Conservation (phyloP, 2,113 vertebrate genomes). For the Scomber japonicus region DNA sequence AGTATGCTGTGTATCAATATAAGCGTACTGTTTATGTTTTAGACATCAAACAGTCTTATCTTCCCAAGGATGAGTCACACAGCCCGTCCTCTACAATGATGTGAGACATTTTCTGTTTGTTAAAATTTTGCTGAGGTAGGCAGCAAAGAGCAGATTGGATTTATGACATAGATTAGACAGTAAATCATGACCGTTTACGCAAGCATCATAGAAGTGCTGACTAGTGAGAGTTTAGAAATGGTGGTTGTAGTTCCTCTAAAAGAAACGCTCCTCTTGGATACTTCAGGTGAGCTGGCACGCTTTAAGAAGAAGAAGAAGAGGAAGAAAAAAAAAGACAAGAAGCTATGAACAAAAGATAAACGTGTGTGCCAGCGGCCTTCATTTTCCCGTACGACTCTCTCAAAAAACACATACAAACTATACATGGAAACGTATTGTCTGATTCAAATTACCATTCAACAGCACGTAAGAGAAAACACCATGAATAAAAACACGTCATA, state of each 20-base stretch:
- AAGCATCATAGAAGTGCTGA: background rate
- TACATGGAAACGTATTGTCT: conserved; percentile 67
- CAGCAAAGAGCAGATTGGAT: conserved; percentile 57
- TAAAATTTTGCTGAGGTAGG: conserved; percentile 56
- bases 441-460: conserved; percentile 60
- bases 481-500: conserved; percentile 66
- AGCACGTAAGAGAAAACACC: conserved; percentile 70
- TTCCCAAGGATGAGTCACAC: conserved; percentile 18
- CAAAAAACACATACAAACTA: conserved; percentile 58
- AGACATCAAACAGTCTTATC: background rate
- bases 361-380: conserved; percentile 47
- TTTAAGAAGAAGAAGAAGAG: conserved; percentile 11
- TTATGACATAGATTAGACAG: background rate
- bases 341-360: conserved; percentile 61
- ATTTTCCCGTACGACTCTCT: conserved; percentile 34
- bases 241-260: conserved; percentile 29
- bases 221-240: conserved; percentile 11
- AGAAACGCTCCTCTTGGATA: conserved; percentile 67
- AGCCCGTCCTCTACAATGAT: conserved; percentile 15
- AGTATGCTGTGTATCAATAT: background rate
- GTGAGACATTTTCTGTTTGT: conserved; percentile 10
- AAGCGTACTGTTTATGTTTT: conserved; percentile 9
- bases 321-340: conserved; percentile 28
- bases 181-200: background rate
- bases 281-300: conserved; percentile 54